Percentiles rank a stretch among this genome's conserved stretches.
phyloP scores from a whole-genome alignment of 2,888 invertebrate genomes.

The Auanema freiburgensis region DNA sequence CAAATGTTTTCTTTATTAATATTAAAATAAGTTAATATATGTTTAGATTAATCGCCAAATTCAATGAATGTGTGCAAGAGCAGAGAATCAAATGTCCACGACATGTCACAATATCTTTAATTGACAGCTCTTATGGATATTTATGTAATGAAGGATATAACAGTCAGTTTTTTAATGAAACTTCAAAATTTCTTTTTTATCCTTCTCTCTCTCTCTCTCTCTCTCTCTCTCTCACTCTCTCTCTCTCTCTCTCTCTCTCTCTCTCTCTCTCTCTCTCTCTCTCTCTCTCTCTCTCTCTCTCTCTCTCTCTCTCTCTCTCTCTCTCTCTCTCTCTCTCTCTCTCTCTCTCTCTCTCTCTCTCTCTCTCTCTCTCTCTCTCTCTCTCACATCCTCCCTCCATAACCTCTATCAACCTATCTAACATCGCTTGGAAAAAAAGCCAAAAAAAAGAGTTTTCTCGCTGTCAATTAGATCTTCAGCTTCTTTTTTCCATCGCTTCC shows the following conservation, averaged over 20 bases:
- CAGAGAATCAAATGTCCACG: constrained; percentile 50
- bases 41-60: constrained; percentile 58
- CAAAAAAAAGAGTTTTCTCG: too few species aligned
- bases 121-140: constrained; percentile 63
- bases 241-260: neutral
- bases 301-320: neutral
- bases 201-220: neutral
- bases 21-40: neutral
- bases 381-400: too few species aligned
- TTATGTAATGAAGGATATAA: constrained; percentile 64
- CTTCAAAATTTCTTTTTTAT: neutral
- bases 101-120: constrained; percentile 62
- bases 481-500: too few species aligned
- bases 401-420: too few species aligned
- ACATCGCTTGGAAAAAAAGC: too few species aligned
- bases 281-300: neutral
- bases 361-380: too few species aligned
- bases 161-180: constrained; percentile 41
- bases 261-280: neutral
- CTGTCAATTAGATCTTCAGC: too few species aligned
- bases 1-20: too few species aligned
- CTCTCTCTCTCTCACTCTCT: too few species aligned
- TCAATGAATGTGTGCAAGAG: constrained; percentile 59
- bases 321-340: constrained; percentile 1
- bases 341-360: constrained; percentile 3